These are phyloP conservation scores for Rhyacophila brunnea DNA, from an alignment of 1,140 invertebrate species.

Conservation along the genomic window DNA sequence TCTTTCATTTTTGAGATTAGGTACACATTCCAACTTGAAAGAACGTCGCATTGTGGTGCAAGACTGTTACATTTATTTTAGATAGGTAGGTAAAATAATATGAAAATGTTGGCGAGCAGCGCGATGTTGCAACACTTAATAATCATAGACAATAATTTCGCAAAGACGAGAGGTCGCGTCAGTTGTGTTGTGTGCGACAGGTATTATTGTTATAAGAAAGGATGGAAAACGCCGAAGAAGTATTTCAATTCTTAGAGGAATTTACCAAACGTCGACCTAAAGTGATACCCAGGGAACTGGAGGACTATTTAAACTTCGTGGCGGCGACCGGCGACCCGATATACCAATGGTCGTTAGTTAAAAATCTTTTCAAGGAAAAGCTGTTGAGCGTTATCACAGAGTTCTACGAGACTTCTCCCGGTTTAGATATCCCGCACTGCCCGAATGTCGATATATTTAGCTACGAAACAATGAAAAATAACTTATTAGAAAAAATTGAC, in stretches of 20 bases:
- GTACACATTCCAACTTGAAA: too few relatives aligned
- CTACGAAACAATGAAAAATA: slow-evolving; percentile 85
- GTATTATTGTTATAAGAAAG: slow-evolving; percentile 7
- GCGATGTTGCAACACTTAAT: not conserved
- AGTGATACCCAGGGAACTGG: slow-evolving; percentile 84
- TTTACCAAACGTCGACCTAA: slow-evolving; percentile 78
- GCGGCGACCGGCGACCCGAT: slow-evolving; percentile 92
- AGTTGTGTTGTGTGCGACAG: slow-evolving; percentile 11
- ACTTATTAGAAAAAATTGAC: slow-evolving; percentile 80
- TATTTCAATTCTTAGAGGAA: slow-evolving; percentile 77
- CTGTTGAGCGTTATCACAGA: slow-evolving; percentile 82
- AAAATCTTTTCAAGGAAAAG: slow-evolving; percentile 85
- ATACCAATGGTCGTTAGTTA: slow-evolving; percentile 88
- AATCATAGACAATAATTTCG: not conserved
- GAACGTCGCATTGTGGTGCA: too few relatives aligned
- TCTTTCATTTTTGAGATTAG: too few relatives aligned
- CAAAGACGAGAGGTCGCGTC: slow-evolving; percentile 8
- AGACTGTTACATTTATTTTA: too few relatives aligned
- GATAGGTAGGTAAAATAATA: too few relatives aligned
- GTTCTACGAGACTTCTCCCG: slow-evolving; percentile 77
- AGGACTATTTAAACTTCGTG: slow-evolving; percentile 87
- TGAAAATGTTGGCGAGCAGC: too few relatives aligned
- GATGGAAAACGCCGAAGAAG: slow-evolving; percentile 85
- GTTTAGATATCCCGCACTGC: slow-evolving; percentile 72
- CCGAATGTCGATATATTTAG: slow-evolving; percentile 91